A percentile compares a stretch with the other conserved stretches of the same genome.
phyloP scores from a whole-genome alignment of 2,113 vertebrate genomes.

The Caretta caretta region DNA sequence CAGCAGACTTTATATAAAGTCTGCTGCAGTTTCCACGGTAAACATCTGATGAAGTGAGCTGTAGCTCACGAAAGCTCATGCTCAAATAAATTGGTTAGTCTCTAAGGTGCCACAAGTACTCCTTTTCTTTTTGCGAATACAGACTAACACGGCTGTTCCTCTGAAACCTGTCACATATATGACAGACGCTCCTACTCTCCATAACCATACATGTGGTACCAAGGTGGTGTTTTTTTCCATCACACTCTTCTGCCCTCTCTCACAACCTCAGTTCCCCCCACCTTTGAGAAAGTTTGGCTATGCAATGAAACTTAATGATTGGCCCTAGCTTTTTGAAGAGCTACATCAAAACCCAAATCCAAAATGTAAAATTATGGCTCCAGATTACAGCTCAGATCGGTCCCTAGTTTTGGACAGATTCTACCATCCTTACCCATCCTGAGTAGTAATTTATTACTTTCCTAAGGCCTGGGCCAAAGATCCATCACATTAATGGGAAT shows the following conservation, averaged over 20 bases:
- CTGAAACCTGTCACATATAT: no score
- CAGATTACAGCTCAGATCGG: not conserved
- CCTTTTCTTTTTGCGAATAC: no score
- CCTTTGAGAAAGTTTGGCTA: not conserved
- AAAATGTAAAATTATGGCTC: not conserved
- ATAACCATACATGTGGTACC: not conserved
- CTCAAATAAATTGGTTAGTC: no score
- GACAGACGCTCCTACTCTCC: not conserved
- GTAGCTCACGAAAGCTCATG: no score
- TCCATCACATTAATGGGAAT: not conserved
- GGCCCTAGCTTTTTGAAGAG: not conserved
- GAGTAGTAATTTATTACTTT: not conserved
- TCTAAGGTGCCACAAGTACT: no score
- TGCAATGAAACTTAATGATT: not conserved
- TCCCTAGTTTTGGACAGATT: not conserved
- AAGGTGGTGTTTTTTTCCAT: not conserved
- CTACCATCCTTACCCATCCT: not conserved
- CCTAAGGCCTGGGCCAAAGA: not conserved
- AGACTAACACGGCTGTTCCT: no score
- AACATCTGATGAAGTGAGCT: no score
- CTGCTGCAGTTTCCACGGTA: no score
- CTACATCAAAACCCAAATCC: not conserved
- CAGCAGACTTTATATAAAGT: no score
- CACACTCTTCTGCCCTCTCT: not conserved
- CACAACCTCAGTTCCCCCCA: not conserved